phyloP scores from a whole-genome alignment of 2,797 vertebrate genomes.

The Acanthurus tractus region DNA sequence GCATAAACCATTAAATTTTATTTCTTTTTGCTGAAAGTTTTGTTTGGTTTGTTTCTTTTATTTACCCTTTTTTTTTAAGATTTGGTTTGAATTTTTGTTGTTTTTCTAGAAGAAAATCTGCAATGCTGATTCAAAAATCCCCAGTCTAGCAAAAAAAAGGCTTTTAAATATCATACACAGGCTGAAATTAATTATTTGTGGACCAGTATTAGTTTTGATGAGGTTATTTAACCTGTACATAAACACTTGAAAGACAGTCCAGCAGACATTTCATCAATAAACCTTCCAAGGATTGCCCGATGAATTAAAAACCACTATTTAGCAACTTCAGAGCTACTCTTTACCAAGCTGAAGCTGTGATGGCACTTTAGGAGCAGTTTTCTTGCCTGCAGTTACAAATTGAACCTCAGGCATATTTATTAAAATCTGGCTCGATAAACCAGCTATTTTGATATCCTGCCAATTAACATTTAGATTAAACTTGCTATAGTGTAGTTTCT shows the following conservation, averaged over 20 bases:
- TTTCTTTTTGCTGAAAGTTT: conserved; percentile 97
- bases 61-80: conserved; percentile 78
- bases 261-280: conserved; percentile 22
- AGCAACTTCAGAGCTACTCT: not conserved
- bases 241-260: conserved; percentile 11
- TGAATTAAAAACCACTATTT: conserved; percentile 13
- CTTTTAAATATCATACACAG: not conserved
- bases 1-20: conserved; percentile 99
- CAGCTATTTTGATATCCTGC: not conserved
- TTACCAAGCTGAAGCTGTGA: not conserved
- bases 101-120: conserved; percentile 22
- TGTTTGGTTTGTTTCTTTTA: conserved; percentile 90
- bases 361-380: not conserved
- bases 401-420: conserved; percentile 15
- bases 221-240: conserved; percentile 15
- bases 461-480: not conserved
- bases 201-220: conserved; percentile 50
- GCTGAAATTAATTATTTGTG: conserved; percentile 10
- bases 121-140: conserved; percentile 10
- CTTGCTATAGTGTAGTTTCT: conserved; percentile 15
- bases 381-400: not conserved
- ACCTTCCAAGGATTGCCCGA: not conserved
- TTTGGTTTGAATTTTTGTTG: conserved; percentile 74
- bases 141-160: not conserved
- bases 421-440: conserved; percentile 1